These are phyloP conservation scores for Nemapogon koenigi DNA, from an alignment of 2,888 invertebrate genomes.

Conservation along the genomic window DNA sequence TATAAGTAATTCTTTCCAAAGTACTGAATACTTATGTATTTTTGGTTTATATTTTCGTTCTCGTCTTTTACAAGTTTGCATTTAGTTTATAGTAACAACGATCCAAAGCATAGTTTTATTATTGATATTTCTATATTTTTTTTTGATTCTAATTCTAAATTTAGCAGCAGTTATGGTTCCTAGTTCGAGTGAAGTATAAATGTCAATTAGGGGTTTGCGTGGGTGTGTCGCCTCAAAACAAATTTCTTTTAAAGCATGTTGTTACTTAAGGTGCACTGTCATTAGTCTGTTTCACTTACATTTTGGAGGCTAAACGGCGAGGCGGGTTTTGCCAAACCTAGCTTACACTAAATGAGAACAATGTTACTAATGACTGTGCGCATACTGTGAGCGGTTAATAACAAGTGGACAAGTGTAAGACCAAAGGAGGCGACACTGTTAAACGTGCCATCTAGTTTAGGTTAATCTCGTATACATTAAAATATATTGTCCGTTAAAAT, in stretches of 20 bases:
- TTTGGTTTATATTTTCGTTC: slow-evolving; percentile 33
- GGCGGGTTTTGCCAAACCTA: too few relatives aligned
- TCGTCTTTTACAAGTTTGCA: slow-evolving; percentile 54
- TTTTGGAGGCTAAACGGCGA: too few relatives aligned
- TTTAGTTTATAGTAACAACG: slow-evolving; percentile 61
- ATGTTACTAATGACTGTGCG: too few relatives aligned
- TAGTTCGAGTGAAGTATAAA: slow-evolving; percentile 61
- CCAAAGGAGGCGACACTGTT: slow-evolving; percentile 62
- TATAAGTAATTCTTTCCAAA: slow-evolving; percentile 55
- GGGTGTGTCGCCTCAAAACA: slow-evolving; percentile 61
- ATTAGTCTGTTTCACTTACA: too few relatives aligned
- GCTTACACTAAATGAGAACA: too few relatives aligned
- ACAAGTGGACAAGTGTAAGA: too few relatives aligned
- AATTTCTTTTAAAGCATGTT: too few relatives aligned
- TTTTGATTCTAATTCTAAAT: slow-evolving; percentile 42
- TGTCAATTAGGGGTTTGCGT: slow-evolving; percentile 65
- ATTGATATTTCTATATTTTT: slow-evolving; percentile 22
- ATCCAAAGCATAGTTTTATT: slow-evolving; percentile 62
- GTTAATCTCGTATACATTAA: slow-evolving; percentile 67
- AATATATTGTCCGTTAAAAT: slow-evolving; percentile 66
- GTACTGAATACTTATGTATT: slow-evolving; percentile 52
- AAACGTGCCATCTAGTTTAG: slow-evolving; percentile 67
- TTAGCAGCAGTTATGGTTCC: slow-evolving; percentile 66
- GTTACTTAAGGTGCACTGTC: too few relatives aligned
- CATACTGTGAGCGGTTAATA: too few relatives aligned